Conservation (phyloP, 2,797 vertebrate species). For the Tapirus indicus region DNA sequence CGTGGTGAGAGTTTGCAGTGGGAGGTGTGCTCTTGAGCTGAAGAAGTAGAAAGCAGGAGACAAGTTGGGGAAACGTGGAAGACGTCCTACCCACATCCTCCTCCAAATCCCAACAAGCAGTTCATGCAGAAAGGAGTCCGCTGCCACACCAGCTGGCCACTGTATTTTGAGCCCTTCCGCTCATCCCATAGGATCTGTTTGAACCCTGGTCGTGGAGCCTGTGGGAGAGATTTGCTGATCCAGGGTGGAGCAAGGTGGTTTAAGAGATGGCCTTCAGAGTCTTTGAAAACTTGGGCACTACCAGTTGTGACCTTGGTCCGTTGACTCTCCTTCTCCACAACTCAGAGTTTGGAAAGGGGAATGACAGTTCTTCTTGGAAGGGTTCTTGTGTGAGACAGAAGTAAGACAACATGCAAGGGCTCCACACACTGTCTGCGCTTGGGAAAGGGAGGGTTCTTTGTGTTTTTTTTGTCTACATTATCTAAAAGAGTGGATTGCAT, state of each 20-base stretch:
- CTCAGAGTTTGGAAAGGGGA: background rate
- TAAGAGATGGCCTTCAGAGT: background rate
- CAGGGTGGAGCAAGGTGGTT: rapidly evolving
- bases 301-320: background rate
- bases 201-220: background rate
- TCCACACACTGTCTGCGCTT: background rate
- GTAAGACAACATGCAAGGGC: background rate
- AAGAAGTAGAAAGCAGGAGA: background rate
- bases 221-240: background rate
- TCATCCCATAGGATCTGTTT: background rate
- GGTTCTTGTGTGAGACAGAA: background rate
- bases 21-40: background rate
- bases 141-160: background rate
- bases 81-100: too few relatives aligned
- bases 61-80: background rate
- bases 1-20: too few relatives aligned
- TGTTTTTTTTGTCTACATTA: background rate
- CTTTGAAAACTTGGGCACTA: background rate
- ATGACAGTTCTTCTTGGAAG: background rate
- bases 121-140: background rate
- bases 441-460: background rate
- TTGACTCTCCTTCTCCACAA: background rate
- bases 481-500: slow-evolving; percentile 30
- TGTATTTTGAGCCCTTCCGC: background rate
- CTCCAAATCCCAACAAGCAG: background rate